Conservation (phyloP, 1,140 invertebrate species). For the Pseudomyrmex flavicornis region DNA sequence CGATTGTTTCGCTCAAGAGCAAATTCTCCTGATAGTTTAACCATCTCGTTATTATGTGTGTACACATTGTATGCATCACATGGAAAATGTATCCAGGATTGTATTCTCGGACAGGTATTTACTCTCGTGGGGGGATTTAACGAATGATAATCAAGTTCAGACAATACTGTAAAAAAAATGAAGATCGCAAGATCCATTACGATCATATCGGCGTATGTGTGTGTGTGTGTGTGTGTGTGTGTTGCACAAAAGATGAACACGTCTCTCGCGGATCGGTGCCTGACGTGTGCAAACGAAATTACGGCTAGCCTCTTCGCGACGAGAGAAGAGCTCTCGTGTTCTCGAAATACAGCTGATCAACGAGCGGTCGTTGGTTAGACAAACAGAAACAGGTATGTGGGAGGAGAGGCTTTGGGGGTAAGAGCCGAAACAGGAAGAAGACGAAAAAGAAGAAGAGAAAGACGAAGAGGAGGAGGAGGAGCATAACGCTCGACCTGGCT, state of each 20-base stretch:
- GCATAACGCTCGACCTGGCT: slow-evolving; percentile 53
- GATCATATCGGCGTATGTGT: background rate
- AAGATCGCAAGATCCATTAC: background rate
- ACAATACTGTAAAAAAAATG: background rate
- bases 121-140: background rate
- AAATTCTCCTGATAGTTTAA: background rate
- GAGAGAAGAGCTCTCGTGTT: background rate
- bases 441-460: slow-evolving; percentile 4
- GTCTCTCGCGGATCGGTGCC: background rate
- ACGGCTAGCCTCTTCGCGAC: background rate
- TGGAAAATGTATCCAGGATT: background rate
- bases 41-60: background rate
- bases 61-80: background rate
- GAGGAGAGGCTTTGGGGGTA: slow-evolving; percentile 9
- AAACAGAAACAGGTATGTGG: slow-evolving; percentile 58
- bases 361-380: slow-evolving; percentile 38
- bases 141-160: slow-evolving; percentile 4
- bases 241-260: slow-evolving; percentile 22
- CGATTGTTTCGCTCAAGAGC: background rate
- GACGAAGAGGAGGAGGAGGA: slow-evolving; percentile 19
- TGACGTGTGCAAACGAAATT: background rate
- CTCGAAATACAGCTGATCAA: slow-evolving; percentile 52
- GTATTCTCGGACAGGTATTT: background rate
- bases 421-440: slow-evolving; percentile 29
- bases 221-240: no score